Conservation (phyloP, 2,113 vertebrate genomes). For the Strix uralensis region DNA sequence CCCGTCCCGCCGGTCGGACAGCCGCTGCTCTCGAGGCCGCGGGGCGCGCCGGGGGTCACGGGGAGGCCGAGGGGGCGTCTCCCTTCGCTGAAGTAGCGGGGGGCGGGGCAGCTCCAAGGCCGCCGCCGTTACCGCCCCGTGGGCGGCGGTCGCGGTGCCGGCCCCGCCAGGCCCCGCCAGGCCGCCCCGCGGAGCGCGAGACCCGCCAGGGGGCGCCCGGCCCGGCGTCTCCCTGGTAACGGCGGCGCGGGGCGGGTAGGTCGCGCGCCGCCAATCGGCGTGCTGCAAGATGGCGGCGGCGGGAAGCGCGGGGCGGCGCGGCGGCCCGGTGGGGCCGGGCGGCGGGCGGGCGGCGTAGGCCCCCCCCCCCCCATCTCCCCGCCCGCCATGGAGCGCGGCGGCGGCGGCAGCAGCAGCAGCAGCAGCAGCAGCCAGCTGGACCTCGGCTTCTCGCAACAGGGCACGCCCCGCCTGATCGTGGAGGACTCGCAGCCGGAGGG, state of each 20-base stretch:
- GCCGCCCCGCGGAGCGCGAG: not conserved
- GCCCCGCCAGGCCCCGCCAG: too few species aligned
- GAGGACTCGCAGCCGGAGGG: slow-evolving; percentile 93
- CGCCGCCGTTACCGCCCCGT: not conserved
- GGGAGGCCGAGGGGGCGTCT: not conserved
- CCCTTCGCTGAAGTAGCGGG: not conserved
- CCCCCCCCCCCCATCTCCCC: not conserved
- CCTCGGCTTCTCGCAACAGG: slow-evolving; percentile 83
- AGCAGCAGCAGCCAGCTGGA: slow-evolving; percentile 75
- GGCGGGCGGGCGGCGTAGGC: not conserved
- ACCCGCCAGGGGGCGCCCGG: not conserved
- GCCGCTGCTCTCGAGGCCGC: too few species aligned
- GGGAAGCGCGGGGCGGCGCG: not conserved
- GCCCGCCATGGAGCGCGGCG: not conserved
- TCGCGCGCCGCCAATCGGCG: not conserved
- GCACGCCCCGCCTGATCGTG: slow-evolving; percentile 87
- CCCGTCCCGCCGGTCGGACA: too few species aligned
- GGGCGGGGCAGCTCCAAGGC: too few species aligned
- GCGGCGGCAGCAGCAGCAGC: not conserved
- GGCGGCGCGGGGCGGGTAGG: not conserved
- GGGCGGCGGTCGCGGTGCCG: not conserved
- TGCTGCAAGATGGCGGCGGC: not conserved
- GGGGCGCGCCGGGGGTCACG: too few species aligned
- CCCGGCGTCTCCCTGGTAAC: not conserved
- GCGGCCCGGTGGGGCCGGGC: not conserved